Evolutionary conservation across 2,797 vertebrate species (phyloP).

Genomic region (Rhincodon typus): DNA sequence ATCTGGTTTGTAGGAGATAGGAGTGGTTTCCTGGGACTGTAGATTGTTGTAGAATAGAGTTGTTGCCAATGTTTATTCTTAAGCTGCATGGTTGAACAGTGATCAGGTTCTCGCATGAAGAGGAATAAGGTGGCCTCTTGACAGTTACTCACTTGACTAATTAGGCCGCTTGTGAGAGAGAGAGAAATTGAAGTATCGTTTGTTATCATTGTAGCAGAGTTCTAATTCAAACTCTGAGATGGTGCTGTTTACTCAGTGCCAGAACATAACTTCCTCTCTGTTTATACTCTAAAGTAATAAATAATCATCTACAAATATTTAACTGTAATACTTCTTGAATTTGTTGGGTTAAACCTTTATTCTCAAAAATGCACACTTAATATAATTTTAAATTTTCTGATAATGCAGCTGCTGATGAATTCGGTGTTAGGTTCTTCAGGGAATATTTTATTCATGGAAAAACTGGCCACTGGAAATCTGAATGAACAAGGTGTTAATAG

Average conservation of each 20-base stretch:
- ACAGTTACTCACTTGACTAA: background rate
- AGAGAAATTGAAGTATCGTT: background rate
- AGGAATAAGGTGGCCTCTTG: background rate
- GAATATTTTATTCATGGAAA: background rate
- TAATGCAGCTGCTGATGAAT: background rate
- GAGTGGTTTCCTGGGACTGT: background rate
- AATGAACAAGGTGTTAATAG: background rate
- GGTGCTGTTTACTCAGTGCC: background rate
- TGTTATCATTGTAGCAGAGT: background rate
- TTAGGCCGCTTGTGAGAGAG: no score
- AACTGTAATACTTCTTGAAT: background rate
- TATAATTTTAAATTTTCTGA: background rate
- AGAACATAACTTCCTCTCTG: background rate
- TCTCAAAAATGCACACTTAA: background rate
- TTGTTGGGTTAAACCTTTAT: background rate
- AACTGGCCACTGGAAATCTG: background rate
- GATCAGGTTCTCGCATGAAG: background rate
- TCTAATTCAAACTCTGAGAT: background rate
- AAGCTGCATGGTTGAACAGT: background rate
- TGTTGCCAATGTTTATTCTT: background rate
- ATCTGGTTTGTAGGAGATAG: background rate
- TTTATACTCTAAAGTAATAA: background rate
- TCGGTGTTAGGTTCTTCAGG: background rate
- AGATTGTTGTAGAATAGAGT: no score
- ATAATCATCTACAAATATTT: background rate